phyloP scores from a whole-genome alignment of 2,113 vertebrate genomes.

The Stegostoma tigrinum region DNA sequence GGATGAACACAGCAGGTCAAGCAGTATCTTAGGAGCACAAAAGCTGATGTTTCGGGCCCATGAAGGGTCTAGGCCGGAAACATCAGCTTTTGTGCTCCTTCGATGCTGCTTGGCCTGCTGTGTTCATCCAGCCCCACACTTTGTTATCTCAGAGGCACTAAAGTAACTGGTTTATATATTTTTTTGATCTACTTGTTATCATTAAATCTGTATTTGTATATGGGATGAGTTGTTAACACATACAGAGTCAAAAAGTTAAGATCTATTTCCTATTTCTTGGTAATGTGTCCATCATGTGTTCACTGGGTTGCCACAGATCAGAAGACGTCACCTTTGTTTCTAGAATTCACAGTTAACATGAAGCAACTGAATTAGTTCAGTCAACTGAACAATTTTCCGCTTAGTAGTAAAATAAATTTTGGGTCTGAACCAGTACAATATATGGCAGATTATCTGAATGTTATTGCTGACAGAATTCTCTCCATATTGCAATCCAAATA shows the following conservation, averaged over 20 bases:
- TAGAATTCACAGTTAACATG: not conserved
- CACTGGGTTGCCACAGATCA: not conserved
- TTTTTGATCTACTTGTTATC: not conserved
- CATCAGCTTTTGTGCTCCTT: no score
- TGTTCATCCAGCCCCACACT: no score
- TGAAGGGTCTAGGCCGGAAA: no score
- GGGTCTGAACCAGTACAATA: not conserved
- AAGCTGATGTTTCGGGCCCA: no score
- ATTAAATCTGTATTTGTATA: not conserved
- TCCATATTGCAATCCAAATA: not conserved
- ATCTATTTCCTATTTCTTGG: not conserved
- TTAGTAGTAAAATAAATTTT: not conserved
- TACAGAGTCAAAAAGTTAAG: not conserved
- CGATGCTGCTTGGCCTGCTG: no score
- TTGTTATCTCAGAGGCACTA: not conserved
- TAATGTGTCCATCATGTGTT: not conserved
- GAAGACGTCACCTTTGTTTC: not conserved
- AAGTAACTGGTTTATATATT: not conserved
- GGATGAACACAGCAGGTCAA: no score
- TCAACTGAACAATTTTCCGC: not conserved
- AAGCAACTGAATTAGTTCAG: not conserved
- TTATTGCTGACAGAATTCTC: not conserved
- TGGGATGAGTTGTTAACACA: not conserved
- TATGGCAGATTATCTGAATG: not conserved
- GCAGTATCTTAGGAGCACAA: no score